Conservation (phyloP, 1,140 invertebrate genomes). For the Tachypleus tridentatus region DNA sequence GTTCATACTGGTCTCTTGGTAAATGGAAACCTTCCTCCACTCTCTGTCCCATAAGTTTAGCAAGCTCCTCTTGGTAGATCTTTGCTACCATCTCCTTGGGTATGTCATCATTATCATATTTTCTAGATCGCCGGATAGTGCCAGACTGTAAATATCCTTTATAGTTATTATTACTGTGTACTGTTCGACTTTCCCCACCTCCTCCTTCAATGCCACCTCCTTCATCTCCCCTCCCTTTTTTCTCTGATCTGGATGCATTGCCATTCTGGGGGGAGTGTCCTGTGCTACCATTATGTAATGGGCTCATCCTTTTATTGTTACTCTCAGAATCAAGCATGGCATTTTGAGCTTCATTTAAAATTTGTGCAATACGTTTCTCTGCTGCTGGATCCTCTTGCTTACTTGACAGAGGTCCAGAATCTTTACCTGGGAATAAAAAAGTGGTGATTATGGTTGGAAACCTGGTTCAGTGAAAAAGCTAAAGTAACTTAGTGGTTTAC, state of each 20-base stretch:
- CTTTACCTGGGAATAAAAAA: conserved; percentile 13
- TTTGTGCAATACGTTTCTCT: conserved; percentile 86
- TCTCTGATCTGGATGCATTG: neutral
- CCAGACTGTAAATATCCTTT: neutral
- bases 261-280: neutral
- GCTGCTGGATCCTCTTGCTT: conserved; percentile 60
- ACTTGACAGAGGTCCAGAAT: conserved; percentile 48
- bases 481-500: too few relatives aligned
- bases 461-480: too few relatives aligned
- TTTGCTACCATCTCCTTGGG: conserved; percentile 92
- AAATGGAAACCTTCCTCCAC: conserved; percentile 25
- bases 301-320: conserved; percentile 11
- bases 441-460: too few relatives aligned
- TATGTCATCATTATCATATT: conserved; percentile 74
- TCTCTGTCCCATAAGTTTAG: conserved; percentile 66
- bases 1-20: conserved; percentile 39
- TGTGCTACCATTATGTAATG: neutral
- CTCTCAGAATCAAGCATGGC: conserved; percentile 33
- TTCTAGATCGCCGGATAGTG: conserved; percentile 9
- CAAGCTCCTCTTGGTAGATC: conserved; percentile 92
- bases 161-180: neutral
- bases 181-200: neutral
- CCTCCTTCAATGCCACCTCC: neutral
- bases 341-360: conserved; percentile 68
- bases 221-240: neutral